A percentile compares a stretch with the other conserved stretches of the same genome.
These are phyloP conservation scores for Noctua janthina DNA, from an alignment of 2,888 invertebrate genomes.

Conservation along the genomic window DNA sequence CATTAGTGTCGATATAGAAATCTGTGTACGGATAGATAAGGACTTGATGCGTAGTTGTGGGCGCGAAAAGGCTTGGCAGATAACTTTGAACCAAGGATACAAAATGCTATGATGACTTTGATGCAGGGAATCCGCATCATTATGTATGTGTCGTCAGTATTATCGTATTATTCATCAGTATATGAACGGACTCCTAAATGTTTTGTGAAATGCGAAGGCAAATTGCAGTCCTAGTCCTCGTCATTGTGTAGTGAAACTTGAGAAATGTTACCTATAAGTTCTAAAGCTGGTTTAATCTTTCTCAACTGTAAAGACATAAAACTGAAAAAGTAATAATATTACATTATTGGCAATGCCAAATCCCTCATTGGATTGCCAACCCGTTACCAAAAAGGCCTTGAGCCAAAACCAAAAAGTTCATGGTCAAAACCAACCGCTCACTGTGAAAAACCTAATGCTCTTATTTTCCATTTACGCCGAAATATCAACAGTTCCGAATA, in stretches of 20 bases:
- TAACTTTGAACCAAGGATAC: neutral
- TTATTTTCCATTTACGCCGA: neutral
- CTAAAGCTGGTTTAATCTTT: neutral
- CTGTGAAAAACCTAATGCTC: neutral
- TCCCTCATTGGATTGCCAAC: neutral
- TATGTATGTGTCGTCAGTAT: neutral
- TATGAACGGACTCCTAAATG: neutral
- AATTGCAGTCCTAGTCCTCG: neutral
- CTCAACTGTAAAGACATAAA: neutral
- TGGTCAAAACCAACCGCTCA: conserved; percentile 2
- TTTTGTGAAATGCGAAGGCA: neutral
- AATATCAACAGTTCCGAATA: neutral
- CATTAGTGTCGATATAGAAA: neutral
- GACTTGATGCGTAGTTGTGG: neutral
- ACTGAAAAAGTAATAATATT: neutral
- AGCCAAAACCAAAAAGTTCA: conserved; percentile 11
- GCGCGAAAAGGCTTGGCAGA: neutral
- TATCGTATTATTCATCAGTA: neutral
- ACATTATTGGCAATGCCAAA: neutral
- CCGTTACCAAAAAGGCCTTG: no score
- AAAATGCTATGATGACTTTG: neutral
- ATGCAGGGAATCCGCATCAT: neutral
- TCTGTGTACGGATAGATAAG: neutral
- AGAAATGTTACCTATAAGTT: neutral
- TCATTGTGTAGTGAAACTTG: neutral